Evolutionary conservation across 2,113 vertebrate species (phyloP), one percentile per base, ranked within the genome.

Genomic region (Gobiocypris rarus): DNA sequence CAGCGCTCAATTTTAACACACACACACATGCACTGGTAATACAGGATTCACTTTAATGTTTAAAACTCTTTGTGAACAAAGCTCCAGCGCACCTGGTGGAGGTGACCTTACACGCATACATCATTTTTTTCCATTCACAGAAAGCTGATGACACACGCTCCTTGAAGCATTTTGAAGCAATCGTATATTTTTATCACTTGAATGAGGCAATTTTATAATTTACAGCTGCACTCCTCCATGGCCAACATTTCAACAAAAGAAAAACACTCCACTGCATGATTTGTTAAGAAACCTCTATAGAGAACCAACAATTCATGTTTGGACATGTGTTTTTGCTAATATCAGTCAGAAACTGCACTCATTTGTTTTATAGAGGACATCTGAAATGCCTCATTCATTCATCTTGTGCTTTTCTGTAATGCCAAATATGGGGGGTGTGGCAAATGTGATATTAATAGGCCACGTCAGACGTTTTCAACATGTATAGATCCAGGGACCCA

Each of bases 31-130:
- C 31, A 77, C n/a, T 63, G 52, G 73, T 65, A 24, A 78, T 43
- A 84, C 85, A 59, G 65, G 54, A 79, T 83, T 87, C 24, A 56
- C 17, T 45, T 75, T 38, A 73, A 84, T 54, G 71, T 54, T 63
- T 81, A 86, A 54, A 54, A 86, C 59, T 56, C 31, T 85, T 48
- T 83, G 80, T 83, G 86, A 87, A 87, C 80, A 87, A 85, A 87
- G 83, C 83, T 74, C 56, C 41, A 26, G 85, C 48, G 83, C 87
- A 86, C 87, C 87, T 88, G 87, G 87, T 58, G 69, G 75, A 86
- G 74, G 75, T 85, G 85, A 86, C 85, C 85, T 88, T 52, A 24
- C 31, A 87, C 82, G 70, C 22, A 59, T 41, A 69, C 48, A 75
- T 24, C 5, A 80, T 31, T 48, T 19, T 5, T 69, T 52, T 34